Evolutionary conservation across 2,888 invertebrate genomes (phyloP).

Genomic region (Hirtodrosophila trivittata): DNA sequence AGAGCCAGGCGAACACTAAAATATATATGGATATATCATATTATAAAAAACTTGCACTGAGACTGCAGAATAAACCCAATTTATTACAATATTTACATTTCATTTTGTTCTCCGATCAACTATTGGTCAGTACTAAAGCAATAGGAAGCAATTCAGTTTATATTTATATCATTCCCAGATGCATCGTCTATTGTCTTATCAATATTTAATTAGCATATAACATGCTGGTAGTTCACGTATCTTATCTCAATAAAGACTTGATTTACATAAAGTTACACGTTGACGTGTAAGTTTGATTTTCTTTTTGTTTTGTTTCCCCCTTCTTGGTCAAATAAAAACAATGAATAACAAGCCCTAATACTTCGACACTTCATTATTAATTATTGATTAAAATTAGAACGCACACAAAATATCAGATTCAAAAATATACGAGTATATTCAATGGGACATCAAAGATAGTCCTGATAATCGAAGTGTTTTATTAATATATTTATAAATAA

Average conservation of each 20-base stretch:
- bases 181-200: conserved; percentile 26
- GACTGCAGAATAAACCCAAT: neutral
- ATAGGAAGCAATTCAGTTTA: neutral
- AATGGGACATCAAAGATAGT: too few relatives aligned
- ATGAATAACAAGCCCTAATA: too few relatives aligned
- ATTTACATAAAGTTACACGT: conserved; percentile 35
- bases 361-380: too few relatives aligned
- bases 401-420: too few relatives aligned
- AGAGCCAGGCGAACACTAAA: conserved; percentile 46
- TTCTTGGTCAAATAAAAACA: too few relatives aligned
- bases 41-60: neutral
- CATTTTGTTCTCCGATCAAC: conserved; percentile 33
- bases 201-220: conserved; percentile 52
- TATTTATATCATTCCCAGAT: conserved; percentile 51
- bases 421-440: too few relatives aligned
- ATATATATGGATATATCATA: conserved; percentile 22
- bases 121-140: conserved; percentile 8
- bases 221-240: conserved; percentile 35
- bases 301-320: too few relatives aligned
- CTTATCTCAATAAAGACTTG: conserved; percentile 18
- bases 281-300: neutral
- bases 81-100: conserved; percentile 50
- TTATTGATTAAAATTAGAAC: too few relatives aligned
- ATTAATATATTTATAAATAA: too few relatives aligned
- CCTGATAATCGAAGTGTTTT: too few relatives aligned